A percentile compares a stretch with the other conserved stretches of the same genome.
These are phyloP conservation scores for Drosophila cyrtoloma DNA, from an alignment of 2,888 invertebrate species.

Conservation along the genomic window DNA sequence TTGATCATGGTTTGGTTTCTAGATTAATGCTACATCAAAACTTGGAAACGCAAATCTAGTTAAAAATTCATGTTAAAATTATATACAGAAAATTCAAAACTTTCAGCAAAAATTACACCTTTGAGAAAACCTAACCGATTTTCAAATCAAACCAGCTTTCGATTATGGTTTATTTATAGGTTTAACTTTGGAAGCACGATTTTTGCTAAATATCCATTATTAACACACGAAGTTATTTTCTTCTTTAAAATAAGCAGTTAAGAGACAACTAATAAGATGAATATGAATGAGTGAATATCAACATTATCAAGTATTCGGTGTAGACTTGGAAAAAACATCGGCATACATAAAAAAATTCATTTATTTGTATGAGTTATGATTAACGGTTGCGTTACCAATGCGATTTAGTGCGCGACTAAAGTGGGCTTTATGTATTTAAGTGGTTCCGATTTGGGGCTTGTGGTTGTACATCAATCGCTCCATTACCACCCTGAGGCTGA, in stretches of 20 bases:
- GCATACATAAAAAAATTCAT: slow-evolving; percentile 16
- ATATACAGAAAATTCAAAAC: neutral
- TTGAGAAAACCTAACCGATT: neutral
- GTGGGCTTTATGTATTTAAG: slow-evolving; percentile 21
- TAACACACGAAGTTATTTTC: neutral
- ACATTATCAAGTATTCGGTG: neutral
- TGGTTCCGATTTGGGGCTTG: slow-evolving; percentile 13
- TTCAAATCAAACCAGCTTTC: neutral
- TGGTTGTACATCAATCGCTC: neutral
- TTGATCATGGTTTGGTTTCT: neutral
- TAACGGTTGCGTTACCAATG: slow-evolving; percentile 83
- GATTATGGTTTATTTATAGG: neutral
- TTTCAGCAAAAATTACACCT: neutral
- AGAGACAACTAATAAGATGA: neutral
- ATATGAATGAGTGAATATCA: neutral
- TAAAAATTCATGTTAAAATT: neutral
- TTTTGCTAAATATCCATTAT: neutral
- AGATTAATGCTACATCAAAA: neutral
- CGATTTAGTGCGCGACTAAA: slow-evolving; percentile 82
- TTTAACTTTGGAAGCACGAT: neutral
- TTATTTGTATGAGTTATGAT: slow-evolving; percentile 52
- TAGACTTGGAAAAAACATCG: neutral
- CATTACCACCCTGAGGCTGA: slow-evolving; percentile 11
- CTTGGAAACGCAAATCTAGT: neutral
- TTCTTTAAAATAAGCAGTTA: neutral